Conservation (phyloP, 2,797 vertebrate species). For the Myotis findleyi region DNA sequence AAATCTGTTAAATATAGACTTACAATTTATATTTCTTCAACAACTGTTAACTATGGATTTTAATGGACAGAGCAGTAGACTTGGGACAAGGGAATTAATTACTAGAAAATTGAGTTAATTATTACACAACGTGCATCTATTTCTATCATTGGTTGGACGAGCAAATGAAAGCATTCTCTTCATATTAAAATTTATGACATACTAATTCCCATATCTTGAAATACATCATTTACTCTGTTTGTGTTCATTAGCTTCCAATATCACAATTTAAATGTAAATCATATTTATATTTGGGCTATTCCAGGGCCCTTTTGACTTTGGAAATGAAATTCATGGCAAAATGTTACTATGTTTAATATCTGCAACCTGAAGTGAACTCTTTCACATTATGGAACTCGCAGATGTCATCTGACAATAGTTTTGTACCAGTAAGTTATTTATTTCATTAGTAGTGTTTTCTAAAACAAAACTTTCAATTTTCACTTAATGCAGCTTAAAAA, state of each 20-base stretch:
- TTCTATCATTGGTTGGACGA: slow-evolving; percentile 36
- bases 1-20: not conserved
- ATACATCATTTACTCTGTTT: slow-evolving; percentile 54
- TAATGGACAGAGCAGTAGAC: slow-evolving; percentile 27
- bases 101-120: slow-evolving; percentile 57
- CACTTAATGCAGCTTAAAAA: slow-evolving; percentile 27
- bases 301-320: not conserved
- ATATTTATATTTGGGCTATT: not conserved
- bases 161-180: slow-evolving; percentile 61
- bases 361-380: slow-evolving; percentile 32
- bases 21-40: slow-evolving; percentile 40
- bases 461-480: slow-evolving; percentile 57
- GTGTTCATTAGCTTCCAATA: slow-evolving; percentile 17
- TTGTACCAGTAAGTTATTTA: slow-evolving; percentile 32
- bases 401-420: not conserved
- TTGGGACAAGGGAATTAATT: slow-evolving; percentile 48
- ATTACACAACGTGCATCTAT: slow-evolving; percentile 28
- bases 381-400: not conserved
- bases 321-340: slow-evolving; percentile 8
- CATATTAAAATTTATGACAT: slow-evolving; percentile 48
- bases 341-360: not conserved
- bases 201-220: slow-evolving; percentile 36
- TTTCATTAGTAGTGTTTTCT: slow-evolving; percentile 15
- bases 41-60: slow-evolving; percentile 14
- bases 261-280: slow-evolving; percentile 11